Percentiles rank a stretch among this genome's conserved stretches.
Evolutionary conservation across 2,113 vertebrate species (phyloP).

Genomic region (Spheniscus mendiculus): DNA sequence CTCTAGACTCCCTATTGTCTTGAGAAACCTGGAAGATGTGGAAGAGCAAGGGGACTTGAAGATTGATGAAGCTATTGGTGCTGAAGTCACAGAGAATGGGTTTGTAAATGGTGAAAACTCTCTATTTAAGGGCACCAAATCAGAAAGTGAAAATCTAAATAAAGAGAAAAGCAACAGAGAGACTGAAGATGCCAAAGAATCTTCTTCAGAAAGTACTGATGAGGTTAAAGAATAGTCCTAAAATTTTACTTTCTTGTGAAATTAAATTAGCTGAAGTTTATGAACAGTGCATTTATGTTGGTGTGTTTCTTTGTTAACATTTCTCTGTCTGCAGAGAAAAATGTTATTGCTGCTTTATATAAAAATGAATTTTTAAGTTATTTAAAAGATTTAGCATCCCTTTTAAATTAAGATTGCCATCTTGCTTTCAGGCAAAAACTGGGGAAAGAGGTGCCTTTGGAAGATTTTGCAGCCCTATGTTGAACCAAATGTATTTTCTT

Average conservation of each 20-base stretch:
- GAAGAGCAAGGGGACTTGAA: conserved; percentile 73
- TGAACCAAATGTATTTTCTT: conserved; percentile 58
- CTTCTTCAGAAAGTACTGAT: conserved; percentile 69
- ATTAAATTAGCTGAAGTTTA: conserved; percentile 69
- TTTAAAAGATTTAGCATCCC: conserved; percentile 77
- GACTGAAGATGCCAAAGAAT: conserved; percentile 82
- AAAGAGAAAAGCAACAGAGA: conserved; percentile 70
- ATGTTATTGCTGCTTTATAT: conserved; percentile 83
- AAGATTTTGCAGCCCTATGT: conserved; percentile 35
- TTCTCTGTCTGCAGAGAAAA: conserved; percentile 78
- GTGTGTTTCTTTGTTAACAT: conserved; percentile 74
- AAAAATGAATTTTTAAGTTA: conserved; percentile 82
- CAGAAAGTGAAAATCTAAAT: conserved; percentile 55
- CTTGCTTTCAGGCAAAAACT: conserved; percentile 71
- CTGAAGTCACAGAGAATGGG: conserved; percentile 72
- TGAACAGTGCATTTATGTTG: conserved; percentile 66
- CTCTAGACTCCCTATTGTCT: conserved; percentile 86
- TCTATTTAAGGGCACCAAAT: conserved; percentile 74
- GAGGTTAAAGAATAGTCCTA: conserved; percentile 65
- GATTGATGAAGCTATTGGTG: conserved; percentile 69
- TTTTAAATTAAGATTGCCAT: conserved; percentile 80
- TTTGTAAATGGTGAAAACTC: conserved; percentile 83
- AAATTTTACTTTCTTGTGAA: conserved; percentile 73
- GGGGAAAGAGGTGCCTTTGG: conserved; percentile 47
- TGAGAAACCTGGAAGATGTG: conserved; percentile 83